Conservation (phyloP, 2,113 vertebrate genomes). For the Typhlomys cinereus region DNA sequence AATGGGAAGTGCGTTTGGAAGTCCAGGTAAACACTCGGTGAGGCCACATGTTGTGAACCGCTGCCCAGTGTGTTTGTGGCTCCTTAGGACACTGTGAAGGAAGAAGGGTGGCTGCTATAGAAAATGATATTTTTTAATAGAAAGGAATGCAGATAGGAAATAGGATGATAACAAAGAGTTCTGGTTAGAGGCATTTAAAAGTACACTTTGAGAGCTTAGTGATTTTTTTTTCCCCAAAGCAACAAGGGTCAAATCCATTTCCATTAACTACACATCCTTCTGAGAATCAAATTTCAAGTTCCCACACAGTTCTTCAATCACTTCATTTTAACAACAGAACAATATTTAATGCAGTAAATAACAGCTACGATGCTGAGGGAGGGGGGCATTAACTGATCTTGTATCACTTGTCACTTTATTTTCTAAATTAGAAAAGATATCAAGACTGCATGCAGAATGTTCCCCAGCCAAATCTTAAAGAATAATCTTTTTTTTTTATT, state of each 20-base stretch:
- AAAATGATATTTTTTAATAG: not conserved
- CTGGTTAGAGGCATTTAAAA: conserved; percentile 15
- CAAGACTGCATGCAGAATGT: not conserved
- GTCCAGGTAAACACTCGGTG: not conserved
- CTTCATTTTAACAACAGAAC: not conserved
- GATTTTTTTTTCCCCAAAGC: not conserved
- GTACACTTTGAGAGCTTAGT: not conserved
- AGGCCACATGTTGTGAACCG: not conserved
- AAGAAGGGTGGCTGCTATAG: not conserved
- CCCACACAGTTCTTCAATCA: not conserved
- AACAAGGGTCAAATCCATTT: not conserved
- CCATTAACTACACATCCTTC: not conserved
- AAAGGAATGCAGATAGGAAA: conserved; percentile 33
- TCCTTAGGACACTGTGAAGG: not conserved
- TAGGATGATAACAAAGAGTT: not conserved
- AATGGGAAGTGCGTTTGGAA: not conserved
- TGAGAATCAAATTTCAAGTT: conserved; percentile 13
- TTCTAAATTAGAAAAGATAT: not conserved
- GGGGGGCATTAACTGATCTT: not conserved
- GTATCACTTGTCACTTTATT: not conserved
- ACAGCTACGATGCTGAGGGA: not conserved
- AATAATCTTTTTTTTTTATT: no score
- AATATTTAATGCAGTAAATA: not conserved
- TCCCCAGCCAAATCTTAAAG: not conserved
- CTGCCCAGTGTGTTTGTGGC: not conserved